phyloP scores from a whole-genome alignment of 2,113 vertebrate species.

The Petaurus breviceps region DNA sequence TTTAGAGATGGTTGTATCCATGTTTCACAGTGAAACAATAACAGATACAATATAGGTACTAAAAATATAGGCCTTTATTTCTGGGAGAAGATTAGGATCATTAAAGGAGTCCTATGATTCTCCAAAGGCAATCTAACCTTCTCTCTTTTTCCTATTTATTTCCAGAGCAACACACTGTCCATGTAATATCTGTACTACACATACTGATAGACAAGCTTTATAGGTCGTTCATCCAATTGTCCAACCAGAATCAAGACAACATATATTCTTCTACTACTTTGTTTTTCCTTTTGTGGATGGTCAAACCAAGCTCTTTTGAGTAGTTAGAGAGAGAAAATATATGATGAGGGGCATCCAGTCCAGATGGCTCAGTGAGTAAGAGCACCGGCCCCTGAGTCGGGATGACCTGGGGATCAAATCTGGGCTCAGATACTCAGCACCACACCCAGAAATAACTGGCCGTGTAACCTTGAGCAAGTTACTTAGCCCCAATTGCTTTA shows the following conservation, averaged over 20 bases:
- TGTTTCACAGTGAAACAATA: background rate
- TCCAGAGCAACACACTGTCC: background rate
- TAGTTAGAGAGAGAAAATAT: background rate
- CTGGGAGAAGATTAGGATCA: background rate
- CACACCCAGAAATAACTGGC: too few relatives aligned
- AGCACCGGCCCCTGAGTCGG: too few relatives aligned
- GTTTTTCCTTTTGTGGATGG: background rate
- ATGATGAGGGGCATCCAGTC: too few relatives aligned
- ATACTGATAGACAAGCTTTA: background rate
- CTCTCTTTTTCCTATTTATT: background rate
- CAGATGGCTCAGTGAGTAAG: too few relatives aligned
- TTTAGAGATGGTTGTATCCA: background rate
- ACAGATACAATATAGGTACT: background rate
- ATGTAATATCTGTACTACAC: background rate
- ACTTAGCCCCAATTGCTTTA: too few relatives aligned
- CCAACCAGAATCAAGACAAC: background rate
- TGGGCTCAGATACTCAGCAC: too few relatives aligned
- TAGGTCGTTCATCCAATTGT: background rate
- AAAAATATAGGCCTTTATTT: background rate
- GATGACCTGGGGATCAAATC: too few relatives aligned
- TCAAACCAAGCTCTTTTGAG: background rate
- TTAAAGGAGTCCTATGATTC: background rate
- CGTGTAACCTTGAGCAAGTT: too few relatives aligned
- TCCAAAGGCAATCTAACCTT: background rate
- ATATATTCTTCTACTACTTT: background rate